Percentiles rank a stretch among this genome's conserved stretches.
These are phyloP conservation scores for Propithecus coquereli DNA, from an alignment of 2,113 vertebrate species.

Conservation along the genomic window DNA sequence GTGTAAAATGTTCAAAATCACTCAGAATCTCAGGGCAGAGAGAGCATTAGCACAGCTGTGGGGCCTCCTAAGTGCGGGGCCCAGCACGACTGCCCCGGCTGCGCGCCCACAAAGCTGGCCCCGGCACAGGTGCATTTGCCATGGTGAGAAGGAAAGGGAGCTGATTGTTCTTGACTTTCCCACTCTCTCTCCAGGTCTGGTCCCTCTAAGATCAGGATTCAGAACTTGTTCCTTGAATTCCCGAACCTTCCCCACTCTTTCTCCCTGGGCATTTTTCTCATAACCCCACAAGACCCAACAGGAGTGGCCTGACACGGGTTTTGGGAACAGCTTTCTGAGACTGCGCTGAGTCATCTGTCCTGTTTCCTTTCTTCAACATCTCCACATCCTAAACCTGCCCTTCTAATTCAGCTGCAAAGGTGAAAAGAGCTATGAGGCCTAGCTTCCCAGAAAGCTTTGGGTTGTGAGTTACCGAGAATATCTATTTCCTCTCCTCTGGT, in stretches of 20 bases:
- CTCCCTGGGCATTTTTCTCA: neutral
- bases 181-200: neutral
- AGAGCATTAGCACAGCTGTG: too few relatives aligned
- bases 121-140: too few relatives aligned
- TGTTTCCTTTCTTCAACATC: neutral
- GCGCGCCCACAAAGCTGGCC: neutral
- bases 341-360: neutral
- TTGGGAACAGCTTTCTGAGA: neutral
- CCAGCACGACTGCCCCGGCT: too few relatives aligned
- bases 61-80: neutral
- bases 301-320: neutral
- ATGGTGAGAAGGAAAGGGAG: neutral
- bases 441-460: neutral
- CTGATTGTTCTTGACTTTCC: neutral
- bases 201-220: neutral
- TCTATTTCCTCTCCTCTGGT: neutral
- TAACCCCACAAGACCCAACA: neutral
- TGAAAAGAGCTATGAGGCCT: neutral
- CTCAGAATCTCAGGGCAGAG: neutral
- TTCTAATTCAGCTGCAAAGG: neutral
- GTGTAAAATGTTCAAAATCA: neutral
- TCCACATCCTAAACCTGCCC: neutral
- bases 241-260: neutral
- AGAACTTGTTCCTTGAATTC: neutral
- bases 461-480: neutral